Conservation (phyloP, 2,888 invertebrate species). For the Diadegma fenestrale region DNA sequence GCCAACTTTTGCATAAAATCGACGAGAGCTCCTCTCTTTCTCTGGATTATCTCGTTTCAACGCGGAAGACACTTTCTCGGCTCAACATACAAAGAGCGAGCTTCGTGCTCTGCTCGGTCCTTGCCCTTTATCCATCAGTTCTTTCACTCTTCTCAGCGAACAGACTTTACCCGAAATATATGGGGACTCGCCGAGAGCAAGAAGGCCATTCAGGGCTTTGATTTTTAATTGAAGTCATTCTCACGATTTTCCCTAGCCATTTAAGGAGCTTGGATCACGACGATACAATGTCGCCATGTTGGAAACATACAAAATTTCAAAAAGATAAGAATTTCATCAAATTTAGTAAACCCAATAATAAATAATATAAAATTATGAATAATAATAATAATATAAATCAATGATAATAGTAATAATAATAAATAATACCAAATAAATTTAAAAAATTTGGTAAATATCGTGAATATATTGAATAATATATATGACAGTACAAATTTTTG, state of each 20-base stretch:
- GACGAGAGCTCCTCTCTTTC: slow-evolving; percentile 61
- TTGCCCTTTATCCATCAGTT: slow-evolving; percentile 40
- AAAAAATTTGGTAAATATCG: no score
- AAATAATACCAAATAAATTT: no score
- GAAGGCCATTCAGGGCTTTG: slow-evolving; percentile 49
- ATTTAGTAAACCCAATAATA: no score
- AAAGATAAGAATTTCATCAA: no score
- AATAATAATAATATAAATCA: background rate
- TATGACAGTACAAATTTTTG: no score
- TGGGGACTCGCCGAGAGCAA: slow-evolving; percentile 22
- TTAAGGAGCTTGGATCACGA: no score
- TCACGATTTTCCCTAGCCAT: slow-evolving; percentile 12
- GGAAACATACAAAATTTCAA: no score
- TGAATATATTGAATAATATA: no score
- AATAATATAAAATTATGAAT: background rate
- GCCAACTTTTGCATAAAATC: slow-evolving; percentile 75
- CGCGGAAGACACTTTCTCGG: slow-evolving; percentile 56
- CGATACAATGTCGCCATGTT: no score
- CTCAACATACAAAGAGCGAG: slow-evolving; percentile 20
- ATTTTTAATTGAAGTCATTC: slow-evolving; percentile 62
- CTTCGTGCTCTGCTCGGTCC: slow-evolving; percentile 48
- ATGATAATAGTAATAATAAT: background rate
- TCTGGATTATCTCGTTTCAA: slow-evolving; percentile 71
- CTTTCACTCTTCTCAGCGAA: slow-evolving; percentile 23
- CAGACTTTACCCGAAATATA: slow-evolving; percentile 39